Conservation (phyloP, 2,888 invertebrate genomes). For the Nysson spinosus region DNA sequence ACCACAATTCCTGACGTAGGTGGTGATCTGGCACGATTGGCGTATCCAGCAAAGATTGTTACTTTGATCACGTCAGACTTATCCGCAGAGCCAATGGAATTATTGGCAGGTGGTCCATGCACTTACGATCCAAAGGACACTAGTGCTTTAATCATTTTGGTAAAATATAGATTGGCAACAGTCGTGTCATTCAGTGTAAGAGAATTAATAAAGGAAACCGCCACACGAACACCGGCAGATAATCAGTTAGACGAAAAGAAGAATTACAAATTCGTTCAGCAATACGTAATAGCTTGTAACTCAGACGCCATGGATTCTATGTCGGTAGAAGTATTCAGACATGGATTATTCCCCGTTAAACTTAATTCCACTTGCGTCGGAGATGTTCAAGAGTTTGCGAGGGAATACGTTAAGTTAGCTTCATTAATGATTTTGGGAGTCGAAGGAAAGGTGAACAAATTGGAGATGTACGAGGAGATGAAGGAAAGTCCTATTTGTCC, state of each 20-base stretch:
- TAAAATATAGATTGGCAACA: constrained; percentile 75
- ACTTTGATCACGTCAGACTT: constrained; percentile 83
- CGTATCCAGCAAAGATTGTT: constrained; percentile 77
- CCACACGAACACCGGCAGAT: constrained; percentile 32
- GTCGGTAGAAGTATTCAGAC: constrained; percentile 49
- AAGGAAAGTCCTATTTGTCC: constrained; percentile 57
- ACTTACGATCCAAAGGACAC: constrained; percentile 71
- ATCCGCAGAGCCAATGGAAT: constrained; percentile 79
- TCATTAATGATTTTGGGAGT: constrained; percentile 63
- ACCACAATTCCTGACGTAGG: constrained; percentile 61
- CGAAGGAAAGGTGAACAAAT: constrained; percentile 59
- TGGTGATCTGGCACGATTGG: constrained; percentile 77
- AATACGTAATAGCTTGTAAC: constrained; percentile 59
- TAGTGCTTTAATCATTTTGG: constrained; percentile 77
- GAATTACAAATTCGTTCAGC: constrained; percentile 60
- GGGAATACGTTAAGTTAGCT: constrained; percentile 63
- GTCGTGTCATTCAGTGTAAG: constrained; percentile 70
- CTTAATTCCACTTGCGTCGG: constrained; percentile 51
- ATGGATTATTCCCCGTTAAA: constrained; percentile 62
- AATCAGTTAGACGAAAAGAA: constrained; percentile 44
- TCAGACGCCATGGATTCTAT: constrained; percentile 63
- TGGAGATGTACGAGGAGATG: constrained; percentile 63
- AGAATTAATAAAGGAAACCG: constrained; percentile 49
- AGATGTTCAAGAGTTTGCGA: constrained; percentile 44
- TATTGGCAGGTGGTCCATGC: constrained; percentile 80